Evolutionary conservation across 1,140 invertebrate genomes (phyloP).

Genomic region (Drosophila ohnishii): DNA sequence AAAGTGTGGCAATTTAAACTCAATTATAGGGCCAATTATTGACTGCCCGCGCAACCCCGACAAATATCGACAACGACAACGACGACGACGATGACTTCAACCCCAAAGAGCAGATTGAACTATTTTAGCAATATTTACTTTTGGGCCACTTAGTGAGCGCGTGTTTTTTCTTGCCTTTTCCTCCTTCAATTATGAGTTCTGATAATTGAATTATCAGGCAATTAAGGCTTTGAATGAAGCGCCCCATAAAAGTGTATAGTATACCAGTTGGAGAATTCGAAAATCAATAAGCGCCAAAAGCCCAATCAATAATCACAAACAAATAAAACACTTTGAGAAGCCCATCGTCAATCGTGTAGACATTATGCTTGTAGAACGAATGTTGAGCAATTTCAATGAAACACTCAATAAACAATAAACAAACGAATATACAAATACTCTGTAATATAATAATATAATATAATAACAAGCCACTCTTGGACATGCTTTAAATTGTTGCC

Average conservation of each 20-base stretch:
- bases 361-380: not conserved
- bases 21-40: conserved; percentile 43
- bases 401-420: not conserved
- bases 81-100: not conserved
- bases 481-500: not conserved
- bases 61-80: conserved; percentile 5
- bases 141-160: conserved; percentile 55
- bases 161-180: conserved; percentile 40
- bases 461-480: not conserved
- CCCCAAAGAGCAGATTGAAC: conserved; percentile 4
- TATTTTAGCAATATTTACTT: conserved; percentile 24
- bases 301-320: conserved; percentile 44
- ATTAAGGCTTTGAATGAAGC: conserved; percentile 69
- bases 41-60: not conserved
- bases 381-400: conserved; percentile 14
- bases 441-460: not conserved
- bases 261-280: conserved; percentile 4
- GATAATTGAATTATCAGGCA: conserved; percentile 77
- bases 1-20: conserved; percentile 47
- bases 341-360: conserved; percentile 5
- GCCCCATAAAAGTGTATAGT: conserved; percentile 37
- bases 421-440: not conserved
- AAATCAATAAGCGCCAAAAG: conserved; percentile 24
- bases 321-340: conserved; percentile 42
- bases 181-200: conserved; percentile 66